Evolutionary conservation across 2,113 vertebrate species (phyloP), one percentile per base, ranked within the genome.

Genomic region (Marmota monax): DNA sequence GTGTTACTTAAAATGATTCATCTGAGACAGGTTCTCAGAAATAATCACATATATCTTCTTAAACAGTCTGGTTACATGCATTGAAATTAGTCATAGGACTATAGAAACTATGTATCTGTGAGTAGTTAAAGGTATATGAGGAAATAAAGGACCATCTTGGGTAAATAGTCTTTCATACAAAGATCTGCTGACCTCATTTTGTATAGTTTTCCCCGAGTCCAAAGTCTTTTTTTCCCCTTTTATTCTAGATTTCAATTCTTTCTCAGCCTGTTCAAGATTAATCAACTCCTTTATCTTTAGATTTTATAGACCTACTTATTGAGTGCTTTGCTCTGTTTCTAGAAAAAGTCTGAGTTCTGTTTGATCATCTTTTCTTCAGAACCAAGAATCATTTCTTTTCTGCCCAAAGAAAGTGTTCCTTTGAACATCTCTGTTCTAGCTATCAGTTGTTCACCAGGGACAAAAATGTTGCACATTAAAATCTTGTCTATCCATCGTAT

Each of bases 41-140:
- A 92, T 87, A 90, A 73, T 80, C 23, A 92, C 20, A 37, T 92
- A 74, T 53, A 83, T 79, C 6, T 90, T 92, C n/a, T 70, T 90
- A 73, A 74, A 94, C 1, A 79, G 29, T n/a, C 51, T 80, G n/a
- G 17, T 80, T 76, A 53, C 20, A 39, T 94, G 51, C 18, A 70
- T 39, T 90, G 63, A 74, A 94, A 78, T 53, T 42, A 48, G 34
- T 84, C 23, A 53, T 61, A n/a, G 18, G 51, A 27, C 63, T 72
- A 39, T 70, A 25, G 45, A 84, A 87, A 73, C 16, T 45, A 4
- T n/a, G 6, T 82, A 34, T 65, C 56, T 82, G 7, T 77, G 83
- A 77, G 18, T 23, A 93, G 45, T 88, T 65, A 72, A 84, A 88
- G 9, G 23, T 18, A 25, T 4, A 29, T 56, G 20, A 63, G 1